These are phyloP conservation scores for Paramormyrops hopkinsi DNA, from an alignment of 2,797 vertebrate species.

Conservation along the genomic window DNA sequence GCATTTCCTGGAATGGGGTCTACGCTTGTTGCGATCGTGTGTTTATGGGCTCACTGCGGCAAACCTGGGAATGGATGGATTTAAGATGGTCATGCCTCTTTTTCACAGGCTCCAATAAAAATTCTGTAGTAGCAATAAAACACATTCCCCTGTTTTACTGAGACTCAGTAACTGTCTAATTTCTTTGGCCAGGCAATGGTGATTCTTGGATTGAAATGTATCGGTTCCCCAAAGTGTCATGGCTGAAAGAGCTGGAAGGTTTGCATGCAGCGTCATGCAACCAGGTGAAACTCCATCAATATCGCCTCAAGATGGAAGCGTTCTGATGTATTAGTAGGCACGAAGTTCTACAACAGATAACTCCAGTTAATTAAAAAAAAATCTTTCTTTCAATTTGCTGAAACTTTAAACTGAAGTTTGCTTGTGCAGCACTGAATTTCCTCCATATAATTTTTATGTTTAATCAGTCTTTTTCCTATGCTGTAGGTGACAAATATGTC, in stretches of 20 bases:
- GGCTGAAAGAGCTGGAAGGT: constrained; percentile 68
- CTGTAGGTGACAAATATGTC: constrained; percentile 36
- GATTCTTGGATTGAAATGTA: constrained; percentile 75
- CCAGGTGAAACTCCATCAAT: constrained; percentile 36
- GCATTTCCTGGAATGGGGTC: background rate
- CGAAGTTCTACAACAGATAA: background rate
- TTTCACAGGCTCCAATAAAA: background rate
- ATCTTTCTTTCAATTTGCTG: background rate
- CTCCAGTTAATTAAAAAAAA: background rate
- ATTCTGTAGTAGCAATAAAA: background rate
- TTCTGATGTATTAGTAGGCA: background rate
- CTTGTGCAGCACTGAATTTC: background rate
- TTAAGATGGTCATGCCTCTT: background rate
- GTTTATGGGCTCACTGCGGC: background rate
- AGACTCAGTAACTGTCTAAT: constrained; percentile 5
- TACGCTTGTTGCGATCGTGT: background rate
- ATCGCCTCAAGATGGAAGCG: background rate
- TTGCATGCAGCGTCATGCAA: constrained; percentile 22
- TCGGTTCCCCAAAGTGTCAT: constrained; percentile 69
- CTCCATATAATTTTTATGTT: background rate
- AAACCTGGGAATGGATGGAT: background rate
- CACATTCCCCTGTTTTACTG: background rate
- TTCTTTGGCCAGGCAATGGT: constrained; percentile 60
- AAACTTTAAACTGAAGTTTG: background rate
- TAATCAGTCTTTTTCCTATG: background rate